Evolutionary conservation across 1,140 invertebrate genomes (phyloP), one percentile per base, ranked within the genome.

Genomic region (Drosophila virilis): DNA sequence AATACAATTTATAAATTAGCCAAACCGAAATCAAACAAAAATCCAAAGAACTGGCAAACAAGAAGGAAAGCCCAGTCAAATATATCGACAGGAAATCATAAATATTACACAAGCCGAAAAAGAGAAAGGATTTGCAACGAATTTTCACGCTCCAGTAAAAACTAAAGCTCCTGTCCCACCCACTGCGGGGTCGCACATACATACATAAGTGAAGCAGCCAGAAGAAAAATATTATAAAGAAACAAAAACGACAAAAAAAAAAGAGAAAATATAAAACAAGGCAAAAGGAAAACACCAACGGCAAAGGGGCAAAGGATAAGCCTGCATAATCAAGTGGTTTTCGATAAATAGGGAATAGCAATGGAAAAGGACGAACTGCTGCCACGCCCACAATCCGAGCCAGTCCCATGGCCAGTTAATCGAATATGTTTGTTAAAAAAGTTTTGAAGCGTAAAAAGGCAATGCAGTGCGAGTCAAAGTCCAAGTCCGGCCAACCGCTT

Each of bases 251-350:
- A 15, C 22, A n/a, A 32, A 77, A 61, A 32, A 70, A 61, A 37
- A 54, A 9, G 17, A n/a, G 9, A 22, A 9, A 32, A 75, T 40
- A 50, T 58, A 61, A 71, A 62, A 45, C 79, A 64, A 40, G 51
- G 43, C 48, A 38, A 71, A 64, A 55, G 60, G 45, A 70, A 61
- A 69, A 69, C 48, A 69, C 57, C 42, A 62, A 54, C 43, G 40
- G 51, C 48, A 77, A 68, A 60, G 74, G 70, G 77, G 38, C 64
- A 52, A 72, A 54, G 85, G 78, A 78, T 90, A 90, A 90, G 77
- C 85, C 85, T 90, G 85, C 85, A 90, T 90, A 90, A 90, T 90
- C 85, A 90, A 90, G 85, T 85, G 85, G 86, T 90, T 85, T 90
- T 81, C 85, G 78, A 90, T 90, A 90, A 90, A 90, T 90, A 90